These are phyloP conservation scores for Ashinkailepas kermadecensis DNA, from an alignment of 2,888 invertebrate genomes.

Conservation along the genomic window DNA sequence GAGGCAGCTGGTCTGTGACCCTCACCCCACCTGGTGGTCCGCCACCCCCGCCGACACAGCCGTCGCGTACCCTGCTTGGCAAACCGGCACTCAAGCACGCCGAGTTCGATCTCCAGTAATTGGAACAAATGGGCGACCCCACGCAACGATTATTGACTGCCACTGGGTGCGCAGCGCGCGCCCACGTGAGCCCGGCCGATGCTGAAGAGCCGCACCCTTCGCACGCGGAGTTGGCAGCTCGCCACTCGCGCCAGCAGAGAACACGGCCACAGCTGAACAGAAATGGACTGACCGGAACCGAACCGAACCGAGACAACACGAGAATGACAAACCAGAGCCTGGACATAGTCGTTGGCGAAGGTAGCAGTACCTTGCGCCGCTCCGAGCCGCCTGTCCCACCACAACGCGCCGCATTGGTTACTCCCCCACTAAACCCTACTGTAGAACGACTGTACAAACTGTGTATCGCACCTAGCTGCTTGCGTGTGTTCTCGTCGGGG, in stretches of 20 bases:
- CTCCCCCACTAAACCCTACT: neutral
- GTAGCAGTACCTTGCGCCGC: neutral
- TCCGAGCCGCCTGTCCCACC: no score
- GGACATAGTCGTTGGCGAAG: neutral
- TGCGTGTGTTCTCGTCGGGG: neutral
- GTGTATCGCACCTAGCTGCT: constrained; percentile 9
- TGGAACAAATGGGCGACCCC: neutral
- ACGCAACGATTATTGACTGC: neutral
- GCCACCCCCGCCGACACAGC: no score
- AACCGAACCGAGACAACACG: neutral
- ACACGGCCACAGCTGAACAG: neutral
- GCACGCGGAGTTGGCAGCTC: neutral
- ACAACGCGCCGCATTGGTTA: no score
- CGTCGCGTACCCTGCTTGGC: no score
- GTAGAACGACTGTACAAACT: constrained; percentile 6
- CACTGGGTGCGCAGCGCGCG: neutral
- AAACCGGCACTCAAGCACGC: neutral
- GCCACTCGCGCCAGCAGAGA: no score
- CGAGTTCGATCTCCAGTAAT: neutral
- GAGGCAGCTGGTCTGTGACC: neutral
- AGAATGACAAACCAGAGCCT: neutral
- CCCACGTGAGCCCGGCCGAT: neutral
- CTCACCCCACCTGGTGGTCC: no score
- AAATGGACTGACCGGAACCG: neutral
- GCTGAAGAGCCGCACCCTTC: neutral